Evolutionary conservation across 1,140 invertebrate genomes (phyloP).

Genomic region (Lepidurus couesii): DNA sequence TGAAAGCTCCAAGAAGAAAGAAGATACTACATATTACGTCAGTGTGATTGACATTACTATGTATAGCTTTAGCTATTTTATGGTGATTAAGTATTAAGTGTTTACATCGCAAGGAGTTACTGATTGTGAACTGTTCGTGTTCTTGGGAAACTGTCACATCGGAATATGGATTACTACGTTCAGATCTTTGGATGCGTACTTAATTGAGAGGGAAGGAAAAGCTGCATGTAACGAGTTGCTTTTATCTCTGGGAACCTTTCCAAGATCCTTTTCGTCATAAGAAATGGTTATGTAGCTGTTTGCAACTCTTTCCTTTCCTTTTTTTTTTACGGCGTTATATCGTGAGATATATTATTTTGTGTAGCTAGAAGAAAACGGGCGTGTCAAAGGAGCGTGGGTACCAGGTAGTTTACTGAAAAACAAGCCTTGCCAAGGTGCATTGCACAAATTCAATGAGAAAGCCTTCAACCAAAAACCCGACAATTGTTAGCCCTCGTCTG

Average conservation of each 20-base stretch:
- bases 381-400: not conserved
- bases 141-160: no score
- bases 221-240: not conserved
- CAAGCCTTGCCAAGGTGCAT: not conserved
- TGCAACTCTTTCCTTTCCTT: not conserved
- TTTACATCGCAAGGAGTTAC: no score
- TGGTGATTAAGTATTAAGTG: no score
- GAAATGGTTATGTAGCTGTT: not conserved
- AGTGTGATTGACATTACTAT: no score
- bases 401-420: not conserved
- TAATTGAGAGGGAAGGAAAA: not conserved
- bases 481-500: not conserved
- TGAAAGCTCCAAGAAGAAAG: no score
- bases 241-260: not conserved
- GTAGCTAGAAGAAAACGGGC: not conserved
- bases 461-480: not conserved
- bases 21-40: no score
- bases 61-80: no score
- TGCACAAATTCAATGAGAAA: slow-evolving; percentile 8
- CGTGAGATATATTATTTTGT: not conserved
- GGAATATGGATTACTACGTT: no score
- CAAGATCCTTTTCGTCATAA: not conserved
- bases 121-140: no score
- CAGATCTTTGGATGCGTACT: not conserved
- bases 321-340: not conserved